Evolutionary conservation across 2,888 invertebrate species (phyloP), one percentile per base, ranked within the genome.

Genomic region (Linhomoeus sp.): DNA sequence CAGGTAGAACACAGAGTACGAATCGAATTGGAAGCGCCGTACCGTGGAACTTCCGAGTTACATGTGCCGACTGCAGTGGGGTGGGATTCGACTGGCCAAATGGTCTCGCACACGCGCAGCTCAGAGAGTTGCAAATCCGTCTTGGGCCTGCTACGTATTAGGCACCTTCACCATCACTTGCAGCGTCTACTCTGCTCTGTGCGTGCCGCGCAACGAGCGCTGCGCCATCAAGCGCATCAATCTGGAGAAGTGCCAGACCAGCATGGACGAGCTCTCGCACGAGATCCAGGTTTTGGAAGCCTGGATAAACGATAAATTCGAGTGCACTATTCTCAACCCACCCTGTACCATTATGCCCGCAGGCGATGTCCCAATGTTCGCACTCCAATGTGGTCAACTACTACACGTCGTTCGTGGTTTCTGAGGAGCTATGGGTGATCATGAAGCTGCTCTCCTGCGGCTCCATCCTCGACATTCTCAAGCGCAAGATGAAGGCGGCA

Each of bases 321-420:
- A n/a, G n/a, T n/a, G n/a, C n/a, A n/a, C n/a, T n/a, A n/a, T n/a
- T n/a, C n/a, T n/a, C n/a, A n/a, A n/a, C n/a, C n/a, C n/a, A n/a
- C n/a, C 36, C 17, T 35, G 14, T 15, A 35, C 17, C 36, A n/a
- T n/a, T n/a, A n/a, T n/a, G 29, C 29, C 7, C 79, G 53, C 84
- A 94, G 75, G 92, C 90, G 12, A 94, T 97, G 94, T 88, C 88
- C 46, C 87, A 86, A 55, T 97, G 94, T 70, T 83, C 86, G 64
- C 94, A 99, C 72, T 90, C 94, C 67, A 99, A 99, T 72, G 92
- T 99, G 12, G 94, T 97, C 44, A 87, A 86, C 49, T 99, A 97
- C 70, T 83, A 90, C 70, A 94, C 94, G 45, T 90, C 90, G 59
- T 99, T 97, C 72, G 92, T 97, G 49, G 94, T 92, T 35, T 77